Evolutionary conservation across 2,113 vertebrate species (phyloP), one percentile per base, ranked within the genome.

Genomic region (Stomatorhinus ivindoensis): DNA sequence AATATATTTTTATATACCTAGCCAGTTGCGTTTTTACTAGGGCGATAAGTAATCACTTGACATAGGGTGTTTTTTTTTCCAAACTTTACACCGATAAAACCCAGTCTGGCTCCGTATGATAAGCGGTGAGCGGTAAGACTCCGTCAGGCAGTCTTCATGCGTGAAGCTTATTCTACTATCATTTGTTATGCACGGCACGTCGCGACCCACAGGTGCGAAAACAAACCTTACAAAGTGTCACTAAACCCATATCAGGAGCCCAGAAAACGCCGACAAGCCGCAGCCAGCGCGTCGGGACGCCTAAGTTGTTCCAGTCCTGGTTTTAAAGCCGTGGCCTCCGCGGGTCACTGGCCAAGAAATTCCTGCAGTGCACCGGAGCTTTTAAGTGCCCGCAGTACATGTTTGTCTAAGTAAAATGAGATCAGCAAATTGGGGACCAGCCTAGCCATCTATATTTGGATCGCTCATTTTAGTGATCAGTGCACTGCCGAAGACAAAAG

Each of bases 171-270:
- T 46, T 44, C 42, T 84, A 21, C 35, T 42, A 10, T 47, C 17
- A 84, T 46, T 84, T 84, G 17, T 47, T 42, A 84, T 84, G 82
- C 82, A 44, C 3, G 39, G 21, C 82, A 84, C 82, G 82, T 46
- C 39, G 44, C 80, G 21, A 84, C 82, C 82, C 82, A 84, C 82
- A 84, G 82, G 82, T 84, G 82, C 82, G 82, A 84, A 84, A 46
- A 84, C 80, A 46, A 84, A 47, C 82, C 82, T 39, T 47, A 24
- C 44, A 84, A 84, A 84, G 39, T 84, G 44, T 47, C 10, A 84
- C 9, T 24, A 84, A 84, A 84, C 24, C 39, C n/a, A 6, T 15
- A 39, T 35, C 15, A 80, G 35, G n/a, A 19, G 35, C 35, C 73
- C 13, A 42, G 35, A 42, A 80, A 80, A 80, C 35, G 73, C 35